These are phyloP conservation scores for Anoplius nigerrimus DNA, from an alignment of 2,888 invertebrate species.

Conservation along the genomic window DNA sequence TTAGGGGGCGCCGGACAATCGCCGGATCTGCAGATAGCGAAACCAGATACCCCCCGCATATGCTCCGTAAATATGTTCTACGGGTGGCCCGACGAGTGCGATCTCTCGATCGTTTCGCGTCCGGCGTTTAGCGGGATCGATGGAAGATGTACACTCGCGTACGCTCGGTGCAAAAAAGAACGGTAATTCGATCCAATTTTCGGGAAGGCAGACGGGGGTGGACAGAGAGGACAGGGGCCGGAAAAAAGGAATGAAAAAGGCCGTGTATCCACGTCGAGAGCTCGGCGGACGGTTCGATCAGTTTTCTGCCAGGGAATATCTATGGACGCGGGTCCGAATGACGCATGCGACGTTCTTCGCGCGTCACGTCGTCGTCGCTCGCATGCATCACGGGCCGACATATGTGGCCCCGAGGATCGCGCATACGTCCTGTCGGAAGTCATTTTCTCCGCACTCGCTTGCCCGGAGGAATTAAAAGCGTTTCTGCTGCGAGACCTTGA, in stretches of 20 bases:
- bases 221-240: no score
- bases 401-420: slow-evolving; percentile 25
- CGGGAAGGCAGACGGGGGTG: no score
- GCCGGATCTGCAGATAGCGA: slow-evolving; percentile 53
- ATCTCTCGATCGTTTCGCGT: no score
- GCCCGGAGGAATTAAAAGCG: no score
- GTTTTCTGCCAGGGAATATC: slow-evolving; percentile 28
- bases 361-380: slow-evolving; percentile 28
- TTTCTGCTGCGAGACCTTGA: no score
- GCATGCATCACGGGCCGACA: slow-evolving; percentile 25
- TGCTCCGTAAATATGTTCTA: slow-evolving; percentile 28
- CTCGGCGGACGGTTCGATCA: slow-evolving; percentile 14
- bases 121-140: no score
- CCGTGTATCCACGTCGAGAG: no score
- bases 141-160: no score
- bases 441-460: slow-evolving; percentile 10
- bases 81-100: slow-evolving; percentile 9
- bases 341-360: slow-evolving; percentile 33
- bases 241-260: no score
- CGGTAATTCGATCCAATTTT: no score
- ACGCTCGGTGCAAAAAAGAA: no score
- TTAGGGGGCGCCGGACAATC: slow-evolving; percentile 54
- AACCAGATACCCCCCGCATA: slow-evolving; percentile 57
- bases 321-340: slow-evolving; percentile 30
- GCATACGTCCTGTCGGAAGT: slow-evolving; percentile 25